phyloP scores from a whole-genome alignment of 2,797 vertebrate species.

The Mus minutoides region DNA sequence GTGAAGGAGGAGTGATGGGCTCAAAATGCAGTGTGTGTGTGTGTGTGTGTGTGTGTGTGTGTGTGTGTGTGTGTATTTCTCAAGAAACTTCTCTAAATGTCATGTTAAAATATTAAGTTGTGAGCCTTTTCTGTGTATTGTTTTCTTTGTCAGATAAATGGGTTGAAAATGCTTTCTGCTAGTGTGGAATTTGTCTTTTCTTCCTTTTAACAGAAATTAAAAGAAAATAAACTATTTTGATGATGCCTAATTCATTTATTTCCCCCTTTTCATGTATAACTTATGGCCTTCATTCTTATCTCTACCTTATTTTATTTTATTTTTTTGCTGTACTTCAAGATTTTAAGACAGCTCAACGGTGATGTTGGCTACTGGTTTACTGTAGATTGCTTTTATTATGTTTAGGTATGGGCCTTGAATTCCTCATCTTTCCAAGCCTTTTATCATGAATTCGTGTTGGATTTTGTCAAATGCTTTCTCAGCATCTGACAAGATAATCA shows the following conservation, averaged over 20 bases:
- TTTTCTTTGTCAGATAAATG: background rate
- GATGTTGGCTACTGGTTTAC: no score
- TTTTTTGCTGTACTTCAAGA: background rate
- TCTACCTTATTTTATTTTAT: background rate
- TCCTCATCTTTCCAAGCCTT: no score
- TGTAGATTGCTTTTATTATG: no score
- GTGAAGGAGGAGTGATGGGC: no score
- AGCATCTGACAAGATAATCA: no score
- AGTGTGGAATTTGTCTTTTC: background rate
- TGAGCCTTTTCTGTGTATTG: background rate
- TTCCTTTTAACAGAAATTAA: background rate
- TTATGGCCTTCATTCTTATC: background rate
- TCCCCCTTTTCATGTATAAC: background rate
- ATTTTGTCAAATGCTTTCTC: no score
- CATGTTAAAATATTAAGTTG: background rate
- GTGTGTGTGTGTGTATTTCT: background rate
- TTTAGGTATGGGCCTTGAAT: no score
- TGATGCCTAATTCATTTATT: background rate
- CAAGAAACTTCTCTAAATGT: background rate
- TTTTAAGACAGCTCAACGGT: background rate
- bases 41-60: no score
- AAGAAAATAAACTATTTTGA: conserved; percentile 6
- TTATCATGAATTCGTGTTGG: no score
- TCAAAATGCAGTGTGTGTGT: background rate
- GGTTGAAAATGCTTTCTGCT: background rate